Conservation (phyloP, 2,888 invertebrate genomes). For the Agrochola lota region DNA sequence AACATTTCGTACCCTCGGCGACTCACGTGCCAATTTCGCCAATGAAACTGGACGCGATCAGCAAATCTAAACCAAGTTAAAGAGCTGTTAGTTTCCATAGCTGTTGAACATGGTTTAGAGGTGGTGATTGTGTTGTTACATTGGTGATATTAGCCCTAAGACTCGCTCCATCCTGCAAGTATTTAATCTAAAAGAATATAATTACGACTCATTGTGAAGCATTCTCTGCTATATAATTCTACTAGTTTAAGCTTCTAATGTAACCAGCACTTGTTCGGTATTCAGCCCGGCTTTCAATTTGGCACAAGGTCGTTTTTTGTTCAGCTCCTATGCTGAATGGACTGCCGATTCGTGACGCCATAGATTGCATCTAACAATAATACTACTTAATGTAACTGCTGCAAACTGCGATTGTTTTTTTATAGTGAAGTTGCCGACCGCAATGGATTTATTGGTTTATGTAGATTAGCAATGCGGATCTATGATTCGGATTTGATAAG, state of each 20-base stretch:
- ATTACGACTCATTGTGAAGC: background rate
- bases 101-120: too few species aligned
- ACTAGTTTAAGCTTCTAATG: slow-evolving; percentile 27
- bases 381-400: slow-evolving; percentile 15
- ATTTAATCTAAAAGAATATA: background rate
- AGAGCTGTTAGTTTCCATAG: too few species aligned
- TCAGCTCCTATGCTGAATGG: slow-evolving; percentile 51
- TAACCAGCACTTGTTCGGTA: slow-evolving; percentile 25
- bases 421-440: background rate
- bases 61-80: too few species aligned
- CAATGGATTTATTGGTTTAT: slow-evolving; percentile 12
- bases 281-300: slow-evolving; percentile 60
- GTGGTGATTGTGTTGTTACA: too few species aligned
- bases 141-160: background rate
- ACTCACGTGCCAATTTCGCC: too few species aligned
- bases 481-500: background rate
- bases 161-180: background rate
- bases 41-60: too few species aligned
- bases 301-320: slow-evolving; percentile 64
- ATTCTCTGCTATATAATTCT: background rate
- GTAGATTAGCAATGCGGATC: slow-evolving; percentile 30
- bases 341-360: slow-evolving; percentile 53
- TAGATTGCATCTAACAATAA: slow-evolving; percentile 55
- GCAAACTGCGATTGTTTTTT: slow-evolving; percentile 32
- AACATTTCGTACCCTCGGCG: too few species aligned